Conservation (phyloP, 1,140 invertebrate genomes). For the Euschistus heros region DNA sequence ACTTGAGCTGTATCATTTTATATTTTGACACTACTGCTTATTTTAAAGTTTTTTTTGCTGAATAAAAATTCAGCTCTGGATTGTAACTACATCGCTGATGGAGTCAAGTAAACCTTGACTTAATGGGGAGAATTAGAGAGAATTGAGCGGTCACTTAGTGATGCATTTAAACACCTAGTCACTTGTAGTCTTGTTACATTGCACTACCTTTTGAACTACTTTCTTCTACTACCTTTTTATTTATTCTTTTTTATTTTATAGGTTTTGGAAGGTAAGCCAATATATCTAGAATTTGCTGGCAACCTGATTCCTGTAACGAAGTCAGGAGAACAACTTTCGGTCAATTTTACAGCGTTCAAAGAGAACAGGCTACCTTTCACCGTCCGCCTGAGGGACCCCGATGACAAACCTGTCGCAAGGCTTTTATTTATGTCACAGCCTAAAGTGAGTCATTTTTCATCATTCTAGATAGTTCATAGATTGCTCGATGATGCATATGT, state of each 20-base stretch:
- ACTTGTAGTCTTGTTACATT: too few relatives aligned
- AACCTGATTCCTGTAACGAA: conserved; percentile 90
- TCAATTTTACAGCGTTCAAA: conserved; percentile 82
- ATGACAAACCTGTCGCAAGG: conserved; percentile 69
- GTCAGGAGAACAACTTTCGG: conserved; percentile 78
- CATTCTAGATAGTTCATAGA: background rate
- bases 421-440: conserved; percentile 93
- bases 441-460: conserved; percentile 45
- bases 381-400: conserved; percentile 71
- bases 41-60: too few relatives aligned
- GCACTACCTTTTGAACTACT: too few relatives aligned
- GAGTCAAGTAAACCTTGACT: too few relatives aligned
- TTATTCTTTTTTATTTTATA: conserved; percentile 31
- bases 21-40: too few relatives aligned
- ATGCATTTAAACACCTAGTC: too few relatives aligned
- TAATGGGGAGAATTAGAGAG: background rate
- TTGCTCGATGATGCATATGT: too few relatives aligned
- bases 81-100: too few relatives aligned
- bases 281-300: conserved; percentile 92
- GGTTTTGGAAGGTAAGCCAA: conserved; percentile 75
- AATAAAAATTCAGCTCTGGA: too few relatives aligned
- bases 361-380: conserved; percentile 89
- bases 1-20: too few relatives aligned
- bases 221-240: conserved; percentile 10
- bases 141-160: too few relatives aligned